Conservation (phyloP, 2,888 invertebrate species). For the Coelogynopora nodosa region DNA sequence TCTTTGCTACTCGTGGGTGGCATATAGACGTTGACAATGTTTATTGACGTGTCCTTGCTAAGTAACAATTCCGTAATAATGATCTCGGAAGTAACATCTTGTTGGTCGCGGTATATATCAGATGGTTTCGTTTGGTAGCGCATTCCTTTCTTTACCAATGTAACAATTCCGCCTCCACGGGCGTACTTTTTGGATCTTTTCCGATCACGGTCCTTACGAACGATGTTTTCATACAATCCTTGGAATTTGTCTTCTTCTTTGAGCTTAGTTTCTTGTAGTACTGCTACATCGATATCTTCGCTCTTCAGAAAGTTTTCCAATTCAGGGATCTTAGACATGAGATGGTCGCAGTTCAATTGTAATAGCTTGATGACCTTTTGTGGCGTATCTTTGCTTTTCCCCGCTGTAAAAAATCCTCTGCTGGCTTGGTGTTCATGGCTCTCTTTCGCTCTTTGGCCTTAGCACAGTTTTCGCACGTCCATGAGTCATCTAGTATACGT, state of each 20-base stretch:
- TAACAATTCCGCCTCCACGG: neutral
- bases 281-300: neutral
- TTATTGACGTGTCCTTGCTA: neutral
- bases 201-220: neutral
- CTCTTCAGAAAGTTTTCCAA: conserved; percentile 3
- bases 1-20: neutral
- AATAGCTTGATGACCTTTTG: neutral
- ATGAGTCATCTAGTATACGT: neutral
- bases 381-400: neutral
- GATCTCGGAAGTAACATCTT: neutral
- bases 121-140: neutral
- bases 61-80: neutral
- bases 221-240: neutral
- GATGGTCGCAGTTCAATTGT: conserved; percentile 5
- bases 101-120: neutral
- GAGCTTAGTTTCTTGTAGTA: conserved; percentile 2
- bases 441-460: neutral
- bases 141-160: conserved; percentile 5
- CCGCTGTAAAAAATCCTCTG: neutral
- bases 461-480: neutral
- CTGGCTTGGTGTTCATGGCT: neutral
- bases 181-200: neutral
- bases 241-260: conserved; percentile 1
- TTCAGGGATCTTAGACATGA: neutral
- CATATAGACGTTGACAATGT: neutral